These are phyloP conservation scores for Cephalopholis sonnerati DNA, from an alignment of 2,113 vertebrate genomes.

Conservation along the genomic window DNA sequence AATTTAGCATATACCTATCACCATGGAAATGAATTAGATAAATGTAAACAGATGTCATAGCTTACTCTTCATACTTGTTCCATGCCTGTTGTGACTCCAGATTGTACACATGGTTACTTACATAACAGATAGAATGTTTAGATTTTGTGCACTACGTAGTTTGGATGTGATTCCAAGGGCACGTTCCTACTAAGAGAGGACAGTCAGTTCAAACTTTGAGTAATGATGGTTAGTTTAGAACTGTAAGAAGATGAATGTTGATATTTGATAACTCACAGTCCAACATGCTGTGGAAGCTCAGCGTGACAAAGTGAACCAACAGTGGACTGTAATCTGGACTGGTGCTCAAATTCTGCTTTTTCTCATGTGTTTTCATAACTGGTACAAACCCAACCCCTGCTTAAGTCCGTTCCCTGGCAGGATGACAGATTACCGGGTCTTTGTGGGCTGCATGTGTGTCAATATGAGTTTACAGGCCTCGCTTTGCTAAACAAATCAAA, in stretches of 20 bases:
- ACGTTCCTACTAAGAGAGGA: neutral
- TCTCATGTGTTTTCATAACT: neutral
- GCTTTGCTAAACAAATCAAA: constrained; percentile 29
- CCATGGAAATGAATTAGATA: no score
- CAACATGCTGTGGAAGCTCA: neutral
- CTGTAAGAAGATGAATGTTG: neutral
- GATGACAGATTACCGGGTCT: neutral
- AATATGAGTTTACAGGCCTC: neutral
- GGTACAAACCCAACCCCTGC: neutral
- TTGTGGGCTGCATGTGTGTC: constrained; percentile 2
- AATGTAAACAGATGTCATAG: no score
- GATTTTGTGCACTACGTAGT: neutral
- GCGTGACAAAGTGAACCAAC: neutral
- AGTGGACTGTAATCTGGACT: constrained; percentile 15
- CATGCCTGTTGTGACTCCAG: neutral
- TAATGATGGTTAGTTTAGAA: neutral
- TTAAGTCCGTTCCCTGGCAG: neutral
- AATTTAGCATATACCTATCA: no score
- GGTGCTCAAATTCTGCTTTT: constrained; percentile 9
- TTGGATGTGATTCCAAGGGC: neutral
- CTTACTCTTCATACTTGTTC: neutral
- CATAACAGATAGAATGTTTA: neutral
- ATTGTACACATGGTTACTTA: no score
- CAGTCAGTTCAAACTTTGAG: neutral
- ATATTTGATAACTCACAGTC: neutral